Evolutionary conservation across 1,140 invertebrate species (phyloP).

Genomic region (Apolygus lucorum): DNA sequence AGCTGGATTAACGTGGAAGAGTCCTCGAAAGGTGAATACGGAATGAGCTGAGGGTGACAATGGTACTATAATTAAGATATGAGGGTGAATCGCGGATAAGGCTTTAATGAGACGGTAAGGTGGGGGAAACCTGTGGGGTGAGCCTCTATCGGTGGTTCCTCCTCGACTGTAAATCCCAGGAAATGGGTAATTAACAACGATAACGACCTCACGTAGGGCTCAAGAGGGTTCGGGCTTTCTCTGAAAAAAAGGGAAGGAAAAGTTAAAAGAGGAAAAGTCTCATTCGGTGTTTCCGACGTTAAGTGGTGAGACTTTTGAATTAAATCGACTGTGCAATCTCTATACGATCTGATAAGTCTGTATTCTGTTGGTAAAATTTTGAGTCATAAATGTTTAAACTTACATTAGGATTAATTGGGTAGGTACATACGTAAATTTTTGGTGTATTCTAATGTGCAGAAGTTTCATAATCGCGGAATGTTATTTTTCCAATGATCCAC

Average conservation of each 20-base stretch:
- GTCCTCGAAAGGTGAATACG: constrained; percentile 15
- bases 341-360: too few relatives aligned
- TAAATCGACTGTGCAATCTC: too few relatives aligned
- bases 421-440: too few relatives aligned
- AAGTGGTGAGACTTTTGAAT: too few relatives aligned
- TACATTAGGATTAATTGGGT: too few relatives aligned
- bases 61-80: constrained; percentile 23
- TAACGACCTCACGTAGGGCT: constrained; percentile 21
- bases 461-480: too few relatives aligned
- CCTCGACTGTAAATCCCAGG: constrained; percentile 19
- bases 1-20: not conserved
- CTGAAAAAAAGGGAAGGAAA: constrained; percentile 9
- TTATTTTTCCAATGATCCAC: too few relatives aligned
- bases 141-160: not conserved
- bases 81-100: constrained; percentile 21
- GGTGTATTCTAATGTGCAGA: too few relatives aligned
- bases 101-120: not conserved
- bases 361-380: too few relatives aligned
- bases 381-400: too few relatives aligned
- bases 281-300: not conserved
- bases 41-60: constrained; percentile 17
- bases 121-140: not conserved
- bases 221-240: not conserved
- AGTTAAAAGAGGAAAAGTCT: constrained; percentile 5
- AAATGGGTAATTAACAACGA: constrained; percentile 23